Base-by-base conservation (phyloP, 2,113 vertebrate genomes). In the Centrocercus urophasianus region DNA sequence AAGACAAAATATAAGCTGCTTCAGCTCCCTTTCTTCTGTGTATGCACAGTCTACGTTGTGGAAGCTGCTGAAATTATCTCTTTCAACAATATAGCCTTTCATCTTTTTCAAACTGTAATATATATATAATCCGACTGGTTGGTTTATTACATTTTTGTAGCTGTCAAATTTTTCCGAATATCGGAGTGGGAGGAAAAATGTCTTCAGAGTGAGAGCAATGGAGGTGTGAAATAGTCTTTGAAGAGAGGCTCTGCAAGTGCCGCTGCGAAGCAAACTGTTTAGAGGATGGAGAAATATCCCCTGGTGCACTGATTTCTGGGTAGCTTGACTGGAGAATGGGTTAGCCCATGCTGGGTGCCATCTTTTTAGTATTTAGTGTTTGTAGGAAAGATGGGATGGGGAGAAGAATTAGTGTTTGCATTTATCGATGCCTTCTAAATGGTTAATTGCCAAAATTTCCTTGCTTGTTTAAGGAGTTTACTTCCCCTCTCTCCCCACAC, bases 121-220 rank as follows among this genome's bases (percentile, higher is more conserved):
- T 71, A 72, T 86, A 75, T 83, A 72, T 94, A 95, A 95, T 91
- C 93, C 3, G 3, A 78, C 89, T 57, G 79, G 7, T 75, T 83
- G 95, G 47, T 95, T 96, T 96, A 94, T 96, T 96, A 88, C 88
- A 48, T 91, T 95, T 96, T 93, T 95, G 72, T 90, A 93, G 91
- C 89, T 95, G 91, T 95, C 93, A 90, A 52, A 47, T 91, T 94
- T 63, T 87, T 56, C 83, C 1, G 0, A 74, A 91, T 85, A 95
- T 95, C 71, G 93, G 57, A 64, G 79, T 60, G 69, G 89, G 88
- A 89, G 65, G 69, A 89, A 91, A 90, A 95, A 83, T 75, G n/a
- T 69, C 40, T 92, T 89, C 18, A 4, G 82, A 83, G 57, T 0
- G 34, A 95, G 82, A 75, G 89, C 65, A 88, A 0, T 14, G 89